Evolutionary conservation across 2,888 invertebrate genomes (phyloP).

Genomic region (Meteorus cinctellus): DNA sequence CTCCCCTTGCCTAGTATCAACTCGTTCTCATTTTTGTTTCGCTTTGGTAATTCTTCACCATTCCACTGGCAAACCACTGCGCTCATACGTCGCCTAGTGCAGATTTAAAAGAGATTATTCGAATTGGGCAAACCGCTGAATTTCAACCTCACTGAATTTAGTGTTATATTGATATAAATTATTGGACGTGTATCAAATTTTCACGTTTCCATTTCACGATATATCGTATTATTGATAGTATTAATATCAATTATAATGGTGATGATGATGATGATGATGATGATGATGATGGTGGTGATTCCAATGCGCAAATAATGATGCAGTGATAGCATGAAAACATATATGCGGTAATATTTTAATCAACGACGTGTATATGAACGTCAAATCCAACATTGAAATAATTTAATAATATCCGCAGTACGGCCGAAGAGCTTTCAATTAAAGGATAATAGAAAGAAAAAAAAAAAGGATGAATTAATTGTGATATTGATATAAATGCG

Average conservation of each 20-base stretch:
- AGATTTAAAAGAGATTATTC: slow-evolving; percentile 41
- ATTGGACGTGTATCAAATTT: slow-evolving; percentile 37
- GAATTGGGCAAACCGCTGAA: slow-evolving; percentile 27
- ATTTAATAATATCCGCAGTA: slow-evolving; percentile 29
- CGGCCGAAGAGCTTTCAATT: slow-evolving; percentile 17
- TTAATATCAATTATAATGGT: slow-evolving; percentile 3
- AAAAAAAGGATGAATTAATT: background rate
- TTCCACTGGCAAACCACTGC: background rate
- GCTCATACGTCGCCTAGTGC: slow-evolving; percentile 3
- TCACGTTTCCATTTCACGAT: slow-evolving; percentile 11
- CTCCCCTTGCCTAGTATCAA: background rate
- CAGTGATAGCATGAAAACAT: slow-evolving; percentile 28
- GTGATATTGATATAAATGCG: slow-evolving; percentile 6
- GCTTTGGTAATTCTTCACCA: slow-evolving; percentile 19
- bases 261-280: slow-evolving; percentile 5
- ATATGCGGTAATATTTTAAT: slow-evolving; percentile 41
- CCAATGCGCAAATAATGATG: slow-evolving; percentile 22
- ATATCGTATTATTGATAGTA: slow-evolving; percentile 18
- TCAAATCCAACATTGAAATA: slow-evolving; percentile 6
- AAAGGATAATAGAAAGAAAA: slow-evolving; percentile 15
- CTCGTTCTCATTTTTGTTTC: slow-evolving; percentile 33
- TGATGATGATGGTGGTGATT: slow-evolving; percentile 31
- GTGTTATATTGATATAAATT: slow-evolving; percentile 43
- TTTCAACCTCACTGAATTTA: slow-evolving; percentile 19
- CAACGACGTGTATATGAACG: slow-evolving; percentile 19